Conservation (phyloP, 1,140 invertebrate species). For the Heliconius eleuchia region DNA sequence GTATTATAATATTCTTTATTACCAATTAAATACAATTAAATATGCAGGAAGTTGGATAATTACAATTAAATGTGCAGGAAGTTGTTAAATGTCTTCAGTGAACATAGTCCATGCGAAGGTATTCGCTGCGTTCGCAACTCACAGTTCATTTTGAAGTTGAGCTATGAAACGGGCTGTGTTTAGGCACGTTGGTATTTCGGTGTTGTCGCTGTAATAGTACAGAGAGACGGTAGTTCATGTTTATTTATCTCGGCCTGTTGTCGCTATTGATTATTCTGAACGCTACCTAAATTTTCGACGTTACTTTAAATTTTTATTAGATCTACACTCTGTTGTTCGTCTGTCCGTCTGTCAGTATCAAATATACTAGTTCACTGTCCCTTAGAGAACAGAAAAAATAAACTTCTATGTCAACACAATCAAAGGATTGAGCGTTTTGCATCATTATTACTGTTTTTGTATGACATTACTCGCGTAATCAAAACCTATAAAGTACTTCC, state of each 20-base stretch:
- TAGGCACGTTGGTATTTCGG: slow-evolving; percentile 1
- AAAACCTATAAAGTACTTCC: too few relatives aligned
- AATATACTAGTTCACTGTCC: too few relatives aligned
- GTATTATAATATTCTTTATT: not conserved
- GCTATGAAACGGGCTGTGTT: slow-evolving; percentile 11
- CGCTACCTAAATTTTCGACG: not conserved
- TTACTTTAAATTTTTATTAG: not conserved
- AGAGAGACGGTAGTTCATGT: slow-evolving; percentile 8
- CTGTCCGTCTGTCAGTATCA: too few relatives aligned
- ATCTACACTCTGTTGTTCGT: too few relatives aligned
- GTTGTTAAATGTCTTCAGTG: slow-evolving; percentile 4
- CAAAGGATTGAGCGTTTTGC: too few relatives aligned
- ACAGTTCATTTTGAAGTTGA: slow-evolving; percentile 3
- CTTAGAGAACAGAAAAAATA: too few relatives aligned
- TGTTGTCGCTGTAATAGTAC: not conserved
- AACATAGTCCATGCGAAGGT: not conserved
- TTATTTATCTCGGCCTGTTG: slow-evolving; percentile 2
- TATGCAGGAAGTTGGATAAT: not conserved
- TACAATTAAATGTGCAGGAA: slow-evolving; percentile 1
- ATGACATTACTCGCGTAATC: too few relatives aligned
- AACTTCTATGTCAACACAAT: too few relatives aligned
- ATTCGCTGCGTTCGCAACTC: not conserved
- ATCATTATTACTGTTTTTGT: too few relatives aligned
- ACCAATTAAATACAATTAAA: not conserved
- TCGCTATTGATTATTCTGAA: not conserved